Percentiles rank a stretch among this genome's conserved stretches.
These are phyloP conservation scores for Anas platyrhynchos DNA, from an alignment of 2,113 vertebrate genomes.

Conservation along the genomic window DNA sequence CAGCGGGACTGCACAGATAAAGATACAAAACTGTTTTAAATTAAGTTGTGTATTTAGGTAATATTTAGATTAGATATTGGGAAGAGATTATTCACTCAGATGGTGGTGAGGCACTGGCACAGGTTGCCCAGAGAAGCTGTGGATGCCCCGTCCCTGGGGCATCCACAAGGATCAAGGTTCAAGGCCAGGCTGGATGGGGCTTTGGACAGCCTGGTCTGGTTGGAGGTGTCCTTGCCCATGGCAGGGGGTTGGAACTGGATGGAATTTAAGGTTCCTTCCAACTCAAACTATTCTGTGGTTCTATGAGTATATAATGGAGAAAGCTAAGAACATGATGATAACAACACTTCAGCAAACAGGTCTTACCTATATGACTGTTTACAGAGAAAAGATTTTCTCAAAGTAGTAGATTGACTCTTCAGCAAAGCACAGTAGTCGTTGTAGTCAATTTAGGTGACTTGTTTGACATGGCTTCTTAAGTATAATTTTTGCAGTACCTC, in stretches of 20 bases:
- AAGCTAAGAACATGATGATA: background rate
- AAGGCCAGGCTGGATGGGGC: no score
- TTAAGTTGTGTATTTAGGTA: background rate
- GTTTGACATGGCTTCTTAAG: background rate
- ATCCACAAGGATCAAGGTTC: no score
- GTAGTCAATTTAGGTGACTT: background rate
- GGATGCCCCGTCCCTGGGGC: no score
- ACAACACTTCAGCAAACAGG: background rate
- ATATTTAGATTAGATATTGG: no score
- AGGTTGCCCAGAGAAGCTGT: no score
- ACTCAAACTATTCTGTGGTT: no score
- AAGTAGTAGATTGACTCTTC: background rate
- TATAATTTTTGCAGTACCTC: background rate
- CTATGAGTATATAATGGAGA: background rate
- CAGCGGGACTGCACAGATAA: background rate
- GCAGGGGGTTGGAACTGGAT: no score
- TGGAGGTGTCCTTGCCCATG: no score
- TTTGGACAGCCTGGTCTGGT: no score
- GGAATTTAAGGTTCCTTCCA: no score
- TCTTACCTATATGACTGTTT: background rate
- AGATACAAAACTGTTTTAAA: background rate
- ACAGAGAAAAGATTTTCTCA: background rate
- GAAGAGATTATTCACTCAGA: no score
- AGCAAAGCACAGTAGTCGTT: background rate
- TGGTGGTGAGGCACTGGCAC: no score